Conservation (phyloP, 23 tunicate genomes). For the Botrylloides violaceus region DNA sequence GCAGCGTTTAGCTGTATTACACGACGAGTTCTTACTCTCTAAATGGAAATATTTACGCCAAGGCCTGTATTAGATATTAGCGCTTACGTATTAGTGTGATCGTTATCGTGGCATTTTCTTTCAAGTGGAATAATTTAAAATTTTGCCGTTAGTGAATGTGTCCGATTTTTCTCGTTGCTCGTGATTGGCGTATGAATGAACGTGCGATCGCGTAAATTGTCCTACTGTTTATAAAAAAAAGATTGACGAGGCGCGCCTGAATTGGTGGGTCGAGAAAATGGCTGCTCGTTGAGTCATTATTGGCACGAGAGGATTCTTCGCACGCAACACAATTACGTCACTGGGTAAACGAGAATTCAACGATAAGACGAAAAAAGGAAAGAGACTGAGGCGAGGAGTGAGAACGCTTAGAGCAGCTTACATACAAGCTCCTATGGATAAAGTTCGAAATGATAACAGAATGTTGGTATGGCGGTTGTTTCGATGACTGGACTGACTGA, state of each 20-base stretch:
- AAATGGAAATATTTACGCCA: neutral
- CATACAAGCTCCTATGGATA: no score
- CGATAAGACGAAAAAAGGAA: neutral
- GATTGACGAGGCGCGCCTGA: neutral
- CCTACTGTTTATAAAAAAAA: neutral
- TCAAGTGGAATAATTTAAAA: neutral
- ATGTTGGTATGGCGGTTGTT: no score
- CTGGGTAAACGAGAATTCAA: neutral
- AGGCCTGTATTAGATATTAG: neutral
- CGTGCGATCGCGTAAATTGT: neutral
- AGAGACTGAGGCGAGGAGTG: neutral
- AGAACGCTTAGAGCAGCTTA: no score
- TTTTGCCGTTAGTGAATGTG: neutral
- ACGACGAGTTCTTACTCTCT: neutral
- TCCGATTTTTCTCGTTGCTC: neutral
- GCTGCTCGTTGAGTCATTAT: neutral
- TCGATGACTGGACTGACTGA: no score
- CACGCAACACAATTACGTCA: constrained; percentile 29
- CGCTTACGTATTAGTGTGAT: neutral
- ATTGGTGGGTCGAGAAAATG: neutral
- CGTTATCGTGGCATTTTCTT: neutral
- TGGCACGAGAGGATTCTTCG: neutral
- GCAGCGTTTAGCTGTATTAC: neutral
- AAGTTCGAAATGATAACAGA: no score
- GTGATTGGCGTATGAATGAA: neutral